Evolutionary conservation across 2,888 invertebrate species (phyloP), one percentile per base, ranked within the genome.

Genomic region (Limnephilus auricula): DNA sequence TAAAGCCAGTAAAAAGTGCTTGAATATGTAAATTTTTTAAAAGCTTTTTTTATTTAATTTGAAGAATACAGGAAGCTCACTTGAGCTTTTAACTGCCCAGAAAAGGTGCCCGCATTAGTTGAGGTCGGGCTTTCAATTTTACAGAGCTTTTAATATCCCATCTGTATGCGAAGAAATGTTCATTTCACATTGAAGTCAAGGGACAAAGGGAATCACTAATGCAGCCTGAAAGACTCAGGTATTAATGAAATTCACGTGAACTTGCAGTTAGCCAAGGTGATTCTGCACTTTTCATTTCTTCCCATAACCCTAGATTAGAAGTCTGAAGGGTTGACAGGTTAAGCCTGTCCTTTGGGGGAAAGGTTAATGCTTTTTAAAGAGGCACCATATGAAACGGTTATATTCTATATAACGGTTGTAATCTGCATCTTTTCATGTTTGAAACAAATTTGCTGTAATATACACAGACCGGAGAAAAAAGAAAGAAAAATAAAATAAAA

Each of bases 231-330:
- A 91, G 90, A 92, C 91, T 84, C 80, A 79, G 91, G 79, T 37
- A 90, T 91, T 93, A 93, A 92, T 92, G 92, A 93, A 92, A 93
- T 92, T 45, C 50, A 45, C 32, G 85, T 79, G 79, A 65, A 84
- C 80, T 89, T 79, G 83, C 82, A 89, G 89, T 40, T 85, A 40
- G 30, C 45, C 30, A 45, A 45, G 30, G 50, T 65, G 45, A 90
- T 85, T 45, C 90, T 31, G 84, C 88, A 91, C 88, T 84, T 89
- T 89, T 85, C 84, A 89, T 91, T 45, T 88, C 82, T 45, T 88
- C 32, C 31, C 18, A 82, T 80, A 31, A 18, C 82, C 31, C 82
- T 15, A 34, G 31, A 82, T 65, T 65, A 65, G 5, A 65, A 18
- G 50, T 65, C 50, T 18, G 18, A 65, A 65, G 50, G 50, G 50